Base-by-base conservation (phyloP, 2,797 vertebrate species). In the Salarias fasciatus region DNA sequence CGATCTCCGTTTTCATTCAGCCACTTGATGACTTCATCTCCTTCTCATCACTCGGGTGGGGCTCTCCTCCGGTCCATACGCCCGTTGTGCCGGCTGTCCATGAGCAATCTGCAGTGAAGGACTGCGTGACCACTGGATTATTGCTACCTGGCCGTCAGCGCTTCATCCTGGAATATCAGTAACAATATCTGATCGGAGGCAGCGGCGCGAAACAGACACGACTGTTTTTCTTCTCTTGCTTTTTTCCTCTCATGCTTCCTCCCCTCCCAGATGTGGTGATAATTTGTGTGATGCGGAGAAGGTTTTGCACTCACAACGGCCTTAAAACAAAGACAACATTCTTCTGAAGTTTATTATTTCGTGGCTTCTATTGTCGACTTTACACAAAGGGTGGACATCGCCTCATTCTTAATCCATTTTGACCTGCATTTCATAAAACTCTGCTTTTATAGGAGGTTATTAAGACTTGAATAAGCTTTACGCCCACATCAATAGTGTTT, bases 21-120 rank as follows among this genome's bases (percentile, higher is more conserved):
- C 50, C 38, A 36, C 74, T 70, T 80, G 63, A 84, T 84, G 79
- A 85, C 80, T 81, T 82, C 79, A 83, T 86, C 49, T 77, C 61
- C 63, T 37, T 52, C 63, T 86, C 73, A 83, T 85, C 77, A 76
- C 53, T 64, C 37, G 64, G 58, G 61, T 55, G 24, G 45, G 18
- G 18, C 58, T 66, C 55, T 75, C 57, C 36, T 71, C 11, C 11
- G 48, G 62, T 67, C 18, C 47, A 49, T 14, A 31, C 63, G 61
- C 13, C 68, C 64, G 37, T 29, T 48, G 36, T n/a, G 53, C 59
- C 18, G n/a, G 7, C 44, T 12, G 8, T 61, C 54, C 35, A 24
- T 24, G 18, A 24, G 18, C 18, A 24, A 24, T 55, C 43, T 28
- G 1, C 48, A 58, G 44, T 67, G 30, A 38, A 64, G 28, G 55